phyloP scores from a whole-genome alignment of 2,888 invertebrate genomes.

The Ophion ellenae region DNA sequence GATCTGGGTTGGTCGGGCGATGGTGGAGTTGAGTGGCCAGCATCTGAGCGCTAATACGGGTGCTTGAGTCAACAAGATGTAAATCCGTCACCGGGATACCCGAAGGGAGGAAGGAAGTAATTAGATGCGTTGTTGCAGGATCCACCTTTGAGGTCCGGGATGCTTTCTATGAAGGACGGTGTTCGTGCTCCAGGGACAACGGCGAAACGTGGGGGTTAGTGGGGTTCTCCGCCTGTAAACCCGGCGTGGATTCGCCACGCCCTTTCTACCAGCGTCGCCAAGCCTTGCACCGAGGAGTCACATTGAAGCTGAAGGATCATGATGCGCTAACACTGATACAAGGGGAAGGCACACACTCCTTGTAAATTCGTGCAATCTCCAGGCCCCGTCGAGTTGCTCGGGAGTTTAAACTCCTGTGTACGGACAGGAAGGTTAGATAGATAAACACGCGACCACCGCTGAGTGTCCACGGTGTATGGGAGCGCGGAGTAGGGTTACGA shows the following conservation, averaged over 20 bases:
- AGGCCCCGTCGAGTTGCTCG: slow-evolving; percentile 39
- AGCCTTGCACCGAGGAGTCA: slow-evolving; percentile 30
- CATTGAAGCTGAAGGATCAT: slow-evolving; percentile 41
- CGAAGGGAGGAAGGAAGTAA: slow-evolving; percentile 81
- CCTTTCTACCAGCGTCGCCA: slow-evolving; percentile 44
- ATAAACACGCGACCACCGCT: slow-evolving; percentile 16
- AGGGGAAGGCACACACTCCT: slow-evolving; percentile 30
- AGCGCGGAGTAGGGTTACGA: slow-evolving; percentile 15
- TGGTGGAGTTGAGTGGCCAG: slow-evolving; percentile 35
- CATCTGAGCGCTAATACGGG: slow-evolving; percentile 72
- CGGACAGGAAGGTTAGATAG: slow-evolving; percentile 10
- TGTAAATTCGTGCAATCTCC: slow-evolving; percentile 54
- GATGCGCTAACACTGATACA: slow-evolving; percentile 26
- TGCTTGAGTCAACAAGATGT: slow-evolving; percentile 81
- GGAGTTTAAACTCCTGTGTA: slow-evolving; percentile 31
- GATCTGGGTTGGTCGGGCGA: slow-evolving; percentile 36
- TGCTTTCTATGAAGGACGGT: slow-evolving; percentile 74
- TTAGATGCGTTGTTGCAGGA: slow-evolving; percentile 82
- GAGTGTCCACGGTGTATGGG: not conserved
- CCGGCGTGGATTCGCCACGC: slow-evolving; percentile 35
- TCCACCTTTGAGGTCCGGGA: slow-evolving; percentile 79
- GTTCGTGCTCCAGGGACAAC: slow-evolving; percentile 52
- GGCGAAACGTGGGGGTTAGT: slow-evolving; percentile 1
- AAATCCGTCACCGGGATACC: slow-evolving; percentile 77
- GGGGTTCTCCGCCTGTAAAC: slow-evolving; percentile 18